Evolutionary conservation across 1,140 invertebrate genomes (phyloP).

Genomic region (Drosophila pseudoobscura): DNA sequence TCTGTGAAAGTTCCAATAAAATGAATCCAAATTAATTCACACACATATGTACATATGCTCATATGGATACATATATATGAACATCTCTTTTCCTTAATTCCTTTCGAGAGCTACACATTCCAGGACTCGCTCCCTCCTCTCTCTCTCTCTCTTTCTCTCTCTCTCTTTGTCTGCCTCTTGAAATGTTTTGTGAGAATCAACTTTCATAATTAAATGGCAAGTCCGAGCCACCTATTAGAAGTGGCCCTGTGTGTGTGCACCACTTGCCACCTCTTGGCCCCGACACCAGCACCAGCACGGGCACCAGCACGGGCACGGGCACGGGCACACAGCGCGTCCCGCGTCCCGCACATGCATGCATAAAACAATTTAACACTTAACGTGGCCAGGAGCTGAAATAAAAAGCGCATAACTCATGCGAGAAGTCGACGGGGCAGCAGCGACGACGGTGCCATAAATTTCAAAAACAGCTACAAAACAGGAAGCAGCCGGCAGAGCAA

Average conservation of each 20-base stretch:
- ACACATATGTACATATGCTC: too few species aligned
- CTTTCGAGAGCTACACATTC: constrained; percentile 8
- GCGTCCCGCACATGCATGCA: constrained; percentile 44
- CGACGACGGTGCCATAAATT: constrained; percentile 58
- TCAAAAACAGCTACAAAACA: constrained; percentile 66
- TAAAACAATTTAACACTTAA: constrained; percentile 79
- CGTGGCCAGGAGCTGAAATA: constrained; percentile 59
- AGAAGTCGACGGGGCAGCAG: constrained; percentile 23
- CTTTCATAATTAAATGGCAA: constrained; percentile 65
- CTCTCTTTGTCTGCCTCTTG: background rate
- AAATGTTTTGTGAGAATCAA: constrained; percentile 28
- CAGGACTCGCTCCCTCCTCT: background rate
- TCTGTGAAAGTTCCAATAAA: too few species aligned
- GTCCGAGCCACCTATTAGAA: constrained; percentile 26
- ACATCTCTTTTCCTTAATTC: background rate
- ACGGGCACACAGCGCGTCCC: background rate
- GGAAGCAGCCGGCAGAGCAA: constrained; percentile 54
- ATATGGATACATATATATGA: too few species aligned
- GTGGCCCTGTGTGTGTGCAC: constrained; percentile 4
- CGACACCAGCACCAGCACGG: too few species aligned
- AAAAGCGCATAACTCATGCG: constrained; percentile 59
- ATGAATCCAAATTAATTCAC: too few species aligned
- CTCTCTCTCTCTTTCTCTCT: background rate
- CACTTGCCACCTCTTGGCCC: background rate
- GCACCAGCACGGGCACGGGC: background rate